These are phyloP conservation scores for Pseudomyrmex gracilis DNA, from an alignment of 1,140 invertebrate genomes.

Conservation along the genomic window DNA sequence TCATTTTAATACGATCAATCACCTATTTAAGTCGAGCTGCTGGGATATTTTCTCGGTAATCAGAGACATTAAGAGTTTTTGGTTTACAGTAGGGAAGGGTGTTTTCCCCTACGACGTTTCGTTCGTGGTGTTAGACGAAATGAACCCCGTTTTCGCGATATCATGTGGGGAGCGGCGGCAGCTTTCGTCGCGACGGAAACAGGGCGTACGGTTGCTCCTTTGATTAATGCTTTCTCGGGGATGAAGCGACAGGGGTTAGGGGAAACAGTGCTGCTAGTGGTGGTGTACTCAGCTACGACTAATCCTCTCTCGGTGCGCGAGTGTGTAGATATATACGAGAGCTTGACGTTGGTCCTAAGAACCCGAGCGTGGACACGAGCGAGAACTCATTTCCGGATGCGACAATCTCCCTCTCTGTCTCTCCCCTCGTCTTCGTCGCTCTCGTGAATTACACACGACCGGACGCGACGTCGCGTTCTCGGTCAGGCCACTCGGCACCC, in stretches of 20 bases:
- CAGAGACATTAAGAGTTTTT: too few relatives aligned
- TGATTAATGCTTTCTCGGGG: slow-evolving; percentile 81
- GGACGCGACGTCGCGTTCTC: slow-evolving; percentile 43
- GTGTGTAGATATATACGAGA: slow-evolving; percentile 41
- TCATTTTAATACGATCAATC: too few relatives aligned
- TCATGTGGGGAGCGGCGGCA: slow-evolving; percentile 74
- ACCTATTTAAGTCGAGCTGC: neutral
- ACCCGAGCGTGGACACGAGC: slow-evolving; percentile 76
- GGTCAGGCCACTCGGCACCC: slow-evolving; percentile 16
- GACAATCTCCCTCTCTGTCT: slow-evolving; percentile 43
- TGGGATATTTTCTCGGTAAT: neutral
- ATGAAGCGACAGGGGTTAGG: slow-evolving; percentile 45
- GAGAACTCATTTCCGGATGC: slow-evolving; percentile 81
- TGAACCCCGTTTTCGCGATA: slow-evolving; percentile 59
- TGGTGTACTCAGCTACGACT: slow-evolving; percentile 68
- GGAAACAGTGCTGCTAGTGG: neutral
- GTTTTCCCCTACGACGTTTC: neutral
- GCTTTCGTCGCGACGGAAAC: slow-evolving; percentile 78
- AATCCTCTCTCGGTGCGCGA: slow-evolving; percentile 66
- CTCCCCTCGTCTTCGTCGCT: slow-evolving; percentile 43
- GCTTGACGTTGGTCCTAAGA: slow-evolving; percentile 72
- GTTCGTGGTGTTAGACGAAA: slow-evolving; percentile 1
- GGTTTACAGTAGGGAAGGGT: neutral
- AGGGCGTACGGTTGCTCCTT: slow-evolving; percentile 76
- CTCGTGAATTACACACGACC: slow-evolving; percentile 67